Evolutionary conservation across 2,113 vertebrate genomes (phyloP).

Genomic region (Chlamydotis undulata): DNA sequence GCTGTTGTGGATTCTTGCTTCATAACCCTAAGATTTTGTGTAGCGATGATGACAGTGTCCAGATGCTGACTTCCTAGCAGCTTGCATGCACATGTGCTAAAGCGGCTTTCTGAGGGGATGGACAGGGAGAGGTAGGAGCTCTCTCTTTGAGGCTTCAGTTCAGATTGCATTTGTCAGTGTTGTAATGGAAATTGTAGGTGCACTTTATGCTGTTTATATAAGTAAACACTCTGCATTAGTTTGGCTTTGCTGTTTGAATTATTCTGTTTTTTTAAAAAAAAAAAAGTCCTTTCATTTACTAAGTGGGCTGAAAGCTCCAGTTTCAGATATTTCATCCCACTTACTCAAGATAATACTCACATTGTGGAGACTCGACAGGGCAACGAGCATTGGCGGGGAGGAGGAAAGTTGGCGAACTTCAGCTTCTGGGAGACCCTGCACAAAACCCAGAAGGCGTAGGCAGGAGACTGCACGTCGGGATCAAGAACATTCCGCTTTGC

Average conservation of each 20-base stretch:
- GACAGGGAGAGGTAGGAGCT: neutral
- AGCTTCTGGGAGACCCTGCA: neutral
- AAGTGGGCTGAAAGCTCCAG: neutral
- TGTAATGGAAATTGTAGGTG: neutral
- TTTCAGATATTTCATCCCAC: slow-evolving; percentile 21
- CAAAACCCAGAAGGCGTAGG: neutral
- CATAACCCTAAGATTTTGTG: neutral
- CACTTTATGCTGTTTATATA: neutral
- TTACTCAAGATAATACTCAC: neutral
- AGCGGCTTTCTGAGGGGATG: neutral
- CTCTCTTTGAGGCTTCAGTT: neutral
- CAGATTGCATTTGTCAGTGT: neutral
- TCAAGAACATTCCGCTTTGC: neutral
- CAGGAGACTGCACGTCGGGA: neutral
- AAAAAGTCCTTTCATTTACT: neutral
- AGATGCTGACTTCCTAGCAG: neutral
- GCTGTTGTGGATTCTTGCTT: neutral
- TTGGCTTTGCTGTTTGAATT: slow-evolving; percentile 2
- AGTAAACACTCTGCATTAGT: neutral
- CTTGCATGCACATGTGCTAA: fast-evolving
- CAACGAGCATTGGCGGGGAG: fast-evolving
- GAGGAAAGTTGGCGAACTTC: neutral
- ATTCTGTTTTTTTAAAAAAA: neutral
- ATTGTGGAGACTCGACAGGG: neutral
- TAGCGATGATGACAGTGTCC: fast-evolving